phyloP scores from a whole-genome alignment of 2,888 invertebrate species.

The Choristoneura rosaceana region DNA sequence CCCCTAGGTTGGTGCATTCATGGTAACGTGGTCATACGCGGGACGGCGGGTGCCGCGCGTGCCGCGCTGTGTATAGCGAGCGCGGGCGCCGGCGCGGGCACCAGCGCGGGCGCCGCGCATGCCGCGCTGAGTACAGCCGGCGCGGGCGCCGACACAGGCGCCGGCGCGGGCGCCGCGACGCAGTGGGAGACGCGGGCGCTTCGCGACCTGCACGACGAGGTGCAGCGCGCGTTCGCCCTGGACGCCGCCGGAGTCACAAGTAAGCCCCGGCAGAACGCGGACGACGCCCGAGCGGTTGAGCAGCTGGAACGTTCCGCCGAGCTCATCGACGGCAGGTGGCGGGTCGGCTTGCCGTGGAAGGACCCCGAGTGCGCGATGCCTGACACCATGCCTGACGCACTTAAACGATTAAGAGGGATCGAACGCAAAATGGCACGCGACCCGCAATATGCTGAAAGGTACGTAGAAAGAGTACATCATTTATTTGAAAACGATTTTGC shows the following conservation, averaged over 20 bases:
- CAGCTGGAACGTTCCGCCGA: conserved; percentile 43
- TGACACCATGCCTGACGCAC: background rate
- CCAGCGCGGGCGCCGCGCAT: background rate
- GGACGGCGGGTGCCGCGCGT: conserved; percentile 7
- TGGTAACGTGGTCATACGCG: conserved; percentile 14
- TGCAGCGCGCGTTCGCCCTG: conserved; percentile 39
- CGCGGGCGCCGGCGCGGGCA: no score
- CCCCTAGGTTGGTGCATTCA: conserved; percentile 22
- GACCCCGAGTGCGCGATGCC: background rate
- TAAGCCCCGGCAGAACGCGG: conserved; percentile 41
- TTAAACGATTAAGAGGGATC: background rate
- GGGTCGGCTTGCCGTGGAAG: conserved; percentile 1
- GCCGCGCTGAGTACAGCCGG: no score
- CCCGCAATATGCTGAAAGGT: background rate
- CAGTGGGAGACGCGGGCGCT: background rate
- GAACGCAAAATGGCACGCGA: background rate
- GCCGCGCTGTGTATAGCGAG: no score
- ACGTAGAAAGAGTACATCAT: conserved; percentile 42
- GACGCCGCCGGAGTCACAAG: conserved; percentile 43
- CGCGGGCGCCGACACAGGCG: background rate
- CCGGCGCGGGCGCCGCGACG: background rate
- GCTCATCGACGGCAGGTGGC: background rate
- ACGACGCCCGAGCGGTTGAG: conserved; percentile 37
- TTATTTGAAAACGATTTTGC: conserved; percentile 48
- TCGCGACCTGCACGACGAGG: conserved; percentile 21